A percentile compares a stretch with the other conserved stretches of the same genome.
Evolutionary conservation across 2,113 vertebrate genomes (phyloP).

Genomic region (Cichladusa arquata): DNA sequence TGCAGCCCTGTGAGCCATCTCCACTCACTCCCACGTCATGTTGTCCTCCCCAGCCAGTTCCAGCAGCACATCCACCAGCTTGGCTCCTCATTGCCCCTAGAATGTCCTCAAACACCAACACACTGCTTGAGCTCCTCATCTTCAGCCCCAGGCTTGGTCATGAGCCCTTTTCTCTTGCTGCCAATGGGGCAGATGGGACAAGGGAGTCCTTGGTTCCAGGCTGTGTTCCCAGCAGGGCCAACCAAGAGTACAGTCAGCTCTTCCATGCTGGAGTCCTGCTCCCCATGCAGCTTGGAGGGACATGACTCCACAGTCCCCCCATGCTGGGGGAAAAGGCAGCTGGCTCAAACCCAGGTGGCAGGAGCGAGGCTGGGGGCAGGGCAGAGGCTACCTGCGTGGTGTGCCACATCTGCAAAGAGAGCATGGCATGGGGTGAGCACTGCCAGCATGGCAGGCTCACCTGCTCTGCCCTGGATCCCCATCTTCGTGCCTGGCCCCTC

Average conservation of each 20-base stretch:
- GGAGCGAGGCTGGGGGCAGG: not conserved
- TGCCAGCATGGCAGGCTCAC: not conserved
- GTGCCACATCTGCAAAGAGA: conserved; percentile 45
- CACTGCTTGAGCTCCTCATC: not conserved
- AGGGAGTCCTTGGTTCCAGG: not conserved
- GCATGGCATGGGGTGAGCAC: not conserved
- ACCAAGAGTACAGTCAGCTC: not conserved
- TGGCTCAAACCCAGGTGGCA: not conserved
- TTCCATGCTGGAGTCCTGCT: not conserved
- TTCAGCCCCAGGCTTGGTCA: not conserved
- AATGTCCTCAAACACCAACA: not conserved
- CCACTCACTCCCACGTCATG: not conserved
- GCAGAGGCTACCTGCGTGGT: conserved; percentile 30
- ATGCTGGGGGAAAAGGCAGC: fast-evolving
- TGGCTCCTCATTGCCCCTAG: fast-evolving
- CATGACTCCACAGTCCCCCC: not conserved
- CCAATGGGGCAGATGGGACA: not conserved
- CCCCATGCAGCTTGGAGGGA: not conserved
- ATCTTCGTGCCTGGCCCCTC: not conserved
- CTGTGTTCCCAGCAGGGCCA: not conserved
- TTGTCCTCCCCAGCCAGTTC: not conserved
- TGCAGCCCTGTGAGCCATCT: not conserved
- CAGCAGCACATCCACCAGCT: not conserved
- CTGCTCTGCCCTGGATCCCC: not conserved
- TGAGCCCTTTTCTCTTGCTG: not conserved